A percentile compares a stretch with the other conserved stretches of the same genome.
phyloP scores from a whole-genome alignment of 2,797 vertebrate genomes.

The Pangasius djambal region DNA sequence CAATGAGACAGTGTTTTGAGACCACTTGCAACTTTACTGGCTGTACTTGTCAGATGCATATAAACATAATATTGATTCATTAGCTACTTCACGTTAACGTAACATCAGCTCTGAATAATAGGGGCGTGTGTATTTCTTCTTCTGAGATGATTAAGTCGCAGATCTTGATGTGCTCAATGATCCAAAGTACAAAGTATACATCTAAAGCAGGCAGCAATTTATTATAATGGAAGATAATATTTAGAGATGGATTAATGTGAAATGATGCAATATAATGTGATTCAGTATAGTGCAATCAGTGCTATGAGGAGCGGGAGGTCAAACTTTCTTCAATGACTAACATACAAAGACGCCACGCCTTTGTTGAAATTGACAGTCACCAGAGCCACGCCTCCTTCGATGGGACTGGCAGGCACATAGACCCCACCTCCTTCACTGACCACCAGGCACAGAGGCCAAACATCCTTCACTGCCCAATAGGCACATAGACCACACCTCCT shows the following conservation, averaged over 20 bases:
- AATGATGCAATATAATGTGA: background rate
- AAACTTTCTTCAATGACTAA: too few relatives aligned
- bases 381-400: background rate
- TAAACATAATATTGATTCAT: slow-evolving; percentile 4
- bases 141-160: background rate
- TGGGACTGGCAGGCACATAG: background rate
- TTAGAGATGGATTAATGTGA: background rate
- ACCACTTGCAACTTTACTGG: background rate
- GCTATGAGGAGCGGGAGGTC: background rate
- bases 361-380: background rate
- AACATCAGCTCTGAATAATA: background rate
- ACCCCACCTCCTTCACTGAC: background rate
- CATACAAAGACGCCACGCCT: background rate
- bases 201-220: slow-evolving; percentile 8
- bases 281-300: background rate
- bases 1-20: background rate
- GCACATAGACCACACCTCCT: background rate
- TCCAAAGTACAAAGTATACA: background rate
- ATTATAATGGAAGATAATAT: background rate
- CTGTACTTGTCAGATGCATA: background rate
- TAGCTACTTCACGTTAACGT: background rate
- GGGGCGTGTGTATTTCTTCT: background rate
- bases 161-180: slow-evolving; percentile 4
- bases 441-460: background rate
- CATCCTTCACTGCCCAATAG: background rate